A percentile compares a stretch with the other conserved stretches of the same genome.
phyloP scores from a whole-genome alignment of 2,797 vertebrate species.

The Pteronotus mesoamericanus region DNA sequence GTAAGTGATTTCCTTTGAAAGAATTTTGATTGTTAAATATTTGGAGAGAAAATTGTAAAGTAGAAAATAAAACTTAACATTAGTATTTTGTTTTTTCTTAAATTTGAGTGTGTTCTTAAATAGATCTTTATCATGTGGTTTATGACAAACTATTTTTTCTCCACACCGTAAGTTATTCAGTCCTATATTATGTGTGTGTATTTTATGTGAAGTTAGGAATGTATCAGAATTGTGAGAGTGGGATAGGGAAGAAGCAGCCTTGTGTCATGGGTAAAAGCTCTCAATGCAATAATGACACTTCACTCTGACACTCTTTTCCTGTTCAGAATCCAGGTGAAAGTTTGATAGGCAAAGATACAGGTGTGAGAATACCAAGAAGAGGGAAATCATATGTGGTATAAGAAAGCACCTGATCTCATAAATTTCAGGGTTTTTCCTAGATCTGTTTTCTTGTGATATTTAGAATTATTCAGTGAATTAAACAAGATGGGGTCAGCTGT shows the following conservation, averaged over 20 bases:
- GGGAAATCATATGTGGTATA: not conserved
- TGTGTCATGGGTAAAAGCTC: constrained; percentile 1
- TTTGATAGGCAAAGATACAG: not conserved
- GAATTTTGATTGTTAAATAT: constrained; percentile 22
- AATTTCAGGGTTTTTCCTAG: not conserved
- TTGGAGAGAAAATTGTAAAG: not conserved
- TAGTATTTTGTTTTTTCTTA: constrained; percentile 1
- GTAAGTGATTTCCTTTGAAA: constrained; percentile 82
- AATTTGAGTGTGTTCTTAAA: not conserved
- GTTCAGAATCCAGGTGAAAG: not conserved
- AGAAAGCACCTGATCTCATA: not conserved
- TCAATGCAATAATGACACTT: not conserved
- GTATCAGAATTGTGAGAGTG: not conserved
- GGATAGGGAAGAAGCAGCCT: not conserved
- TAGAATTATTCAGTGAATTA: constrained; percentile 18
- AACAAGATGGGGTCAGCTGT: not conserved
- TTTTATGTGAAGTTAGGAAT: not conserved
- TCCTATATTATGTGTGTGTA: not conserved
- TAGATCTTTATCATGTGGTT: not conserved
- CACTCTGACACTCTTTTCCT: not conserved
- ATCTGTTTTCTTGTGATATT: not conserved
- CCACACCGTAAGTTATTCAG: not conserved
- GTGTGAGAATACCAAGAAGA: not conserved
- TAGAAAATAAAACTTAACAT: constrained; percentile 23
- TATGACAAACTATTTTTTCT: not conserved